A percentile compares a stretch with the other conserved stretches of the same genome.
Evolutionary conservation across 2,113 vertebrate genomes (phyloP).

Genomic region (Odontophorus gujanensis): DNA sequence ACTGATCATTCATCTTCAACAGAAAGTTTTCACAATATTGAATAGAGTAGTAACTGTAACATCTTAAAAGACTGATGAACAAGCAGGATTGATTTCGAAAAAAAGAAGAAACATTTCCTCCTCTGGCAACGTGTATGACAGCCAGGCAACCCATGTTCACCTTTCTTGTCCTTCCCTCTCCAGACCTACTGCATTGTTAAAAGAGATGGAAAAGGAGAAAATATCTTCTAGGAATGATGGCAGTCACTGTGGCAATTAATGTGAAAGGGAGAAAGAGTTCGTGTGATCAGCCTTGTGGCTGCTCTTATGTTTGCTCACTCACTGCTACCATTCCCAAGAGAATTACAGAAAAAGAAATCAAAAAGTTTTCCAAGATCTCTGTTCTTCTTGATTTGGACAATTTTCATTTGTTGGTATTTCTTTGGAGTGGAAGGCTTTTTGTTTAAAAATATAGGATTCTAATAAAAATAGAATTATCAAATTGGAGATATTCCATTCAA

Average conservation of each 20-base stretch:
- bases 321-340: not conserved
- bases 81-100: not conserved
- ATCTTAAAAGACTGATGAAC: not conserved
- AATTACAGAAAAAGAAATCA: not conserved
- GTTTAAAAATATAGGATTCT: not conserved
- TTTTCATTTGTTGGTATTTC: not conserved
- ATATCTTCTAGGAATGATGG: not conserved
- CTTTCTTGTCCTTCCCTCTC: not conserved
- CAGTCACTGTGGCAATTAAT: not conserved
- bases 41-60: not conserved
- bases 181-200: not conserved
- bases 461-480: not conserved
- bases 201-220: not conserved
- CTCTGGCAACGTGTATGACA: not conserved
- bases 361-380: rapidly evolving
- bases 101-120: not conserved
- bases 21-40: not conserved
- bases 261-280: not conserved
- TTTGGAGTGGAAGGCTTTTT: not conserved
- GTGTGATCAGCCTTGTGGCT: not conserved
- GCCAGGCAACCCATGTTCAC: not conserved
- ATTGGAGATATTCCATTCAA: not conserved
- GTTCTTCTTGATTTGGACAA: not conserved
- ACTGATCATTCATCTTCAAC: not conserved
- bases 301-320: not conserved